Evolutionary conservation across 2,888 invertebrate genomes (phyloP), one percentile per base, ranked within the genome.

Genomic region (Cryptus armator): DNA sequence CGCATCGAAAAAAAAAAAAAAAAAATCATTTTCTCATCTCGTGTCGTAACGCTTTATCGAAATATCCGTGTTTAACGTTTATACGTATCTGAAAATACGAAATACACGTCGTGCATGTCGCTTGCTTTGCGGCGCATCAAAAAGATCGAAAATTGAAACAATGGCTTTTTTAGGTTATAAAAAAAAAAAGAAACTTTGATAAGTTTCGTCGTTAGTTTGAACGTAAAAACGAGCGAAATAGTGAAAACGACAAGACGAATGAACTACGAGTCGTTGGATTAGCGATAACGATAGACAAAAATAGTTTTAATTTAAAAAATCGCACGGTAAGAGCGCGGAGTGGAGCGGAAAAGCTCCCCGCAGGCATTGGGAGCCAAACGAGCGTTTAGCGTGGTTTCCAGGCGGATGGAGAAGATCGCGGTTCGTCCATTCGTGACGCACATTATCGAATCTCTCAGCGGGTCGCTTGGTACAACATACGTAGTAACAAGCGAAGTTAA

Each of bases 41-140:
- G 29, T 44, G 53, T 59, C 37, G 37, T 37, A 37, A 37, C 37
- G 70, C 70, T 78, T 62, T n/a, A 62, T 62, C 62, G 6, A 77
- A 16, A 51, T 56, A 70, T 62, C 2, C 62, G 62, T 62, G 19
- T 51, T 6, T 29, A 56, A 56, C 53, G 9, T 3, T 24, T 24
- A 24, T 24, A 51, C 51, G 32, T 10, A 51, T 70, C 4, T 48
- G 12, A 48, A 62, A 29, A 32, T 14, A 32, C 29, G 29, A 62
- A 14, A 62, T 67, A 24, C 24, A 24, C 24, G 56, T 53, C 64
- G 71, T 64, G 70, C 71, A 79, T 79, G 79, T 16, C 62, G 79
- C 70, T 79, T 70, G 64, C 71, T 78, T 71, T 43, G 64, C 71
- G 71, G 43, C 62, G 51, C 71, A 79, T 79, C 19, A 44, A 53